A percentile compares a stretch with the other conserved stretches of the same genome.
Evolutionary conservation across 2,888 invertebrate genomes (phyloP).

Genomic region (Danaus chrysippus): DNA sequence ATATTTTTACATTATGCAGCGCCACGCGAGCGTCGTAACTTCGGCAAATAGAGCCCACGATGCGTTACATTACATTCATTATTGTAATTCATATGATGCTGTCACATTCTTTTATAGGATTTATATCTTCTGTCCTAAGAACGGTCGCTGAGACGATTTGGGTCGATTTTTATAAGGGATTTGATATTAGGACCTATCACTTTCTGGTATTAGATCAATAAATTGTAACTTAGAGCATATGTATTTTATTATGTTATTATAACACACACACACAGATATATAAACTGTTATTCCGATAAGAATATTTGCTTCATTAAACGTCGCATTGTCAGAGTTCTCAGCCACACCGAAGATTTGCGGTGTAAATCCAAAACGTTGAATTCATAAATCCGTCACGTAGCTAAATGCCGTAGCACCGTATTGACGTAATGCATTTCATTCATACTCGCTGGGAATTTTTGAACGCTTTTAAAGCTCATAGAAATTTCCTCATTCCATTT

Average conservation of each 20-base stretch:
- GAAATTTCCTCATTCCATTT: background rate
- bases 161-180: too few relatives aligned
- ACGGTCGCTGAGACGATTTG: too few relatives aligned
- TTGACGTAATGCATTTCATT: constrained; percentile 24
- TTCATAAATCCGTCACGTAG: constrained; percentile 25
- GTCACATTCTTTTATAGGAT: background rate
- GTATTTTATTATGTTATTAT: too few relatives aligned
- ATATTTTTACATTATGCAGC: constrained; percentile 18
- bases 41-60: background rate
- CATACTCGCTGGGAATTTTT: constrained; percentile 21
- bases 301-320: too few relatives aligned
- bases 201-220: too few relatives aligned
- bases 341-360: background rate
- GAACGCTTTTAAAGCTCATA: constrained; percentile 10
- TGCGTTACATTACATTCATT: constrained; percentile 6
- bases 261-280: background rate
- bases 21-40: constrained; percentile 16
- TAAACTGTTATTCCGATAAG: background rate
- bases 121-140: background rate
- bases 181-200: too few relatives aligned
- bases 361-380: constrained; percentile 5
- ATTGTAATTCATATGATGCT: constrained; percentile 2
- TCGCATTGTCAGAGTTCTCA: background rate
- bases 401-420: constrained; percentile 19
- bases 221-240: too few relatives aligned